These are phyloP conservation scores for Leptoteleia sp. DNA, from an alignment of 1,140 invertebrate species.

Conservation along the genomic window DNA sequence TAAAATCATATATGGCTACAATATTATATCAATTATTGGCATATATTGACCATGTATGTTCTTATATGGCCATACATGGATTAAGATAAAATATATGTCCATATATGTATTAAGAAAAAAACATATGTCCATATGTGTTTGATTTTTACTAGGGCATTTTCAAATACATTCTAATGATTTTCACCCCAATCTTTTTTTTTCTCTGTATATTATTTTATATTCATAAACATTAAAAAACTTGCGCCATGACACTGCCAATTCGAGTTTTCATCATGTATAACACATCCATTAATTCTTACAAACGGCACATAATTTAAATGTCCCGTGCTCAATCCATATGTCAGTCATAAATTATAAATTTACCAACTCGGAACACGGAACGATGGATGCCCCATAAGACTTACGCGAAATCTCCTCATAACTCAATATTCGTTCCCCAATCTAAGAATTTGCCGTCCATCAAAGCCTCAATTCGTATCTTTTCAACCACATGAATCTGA, in stretches of 20 bases:
- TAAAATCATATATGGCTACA: no score
- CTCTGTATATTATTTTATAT: no score
- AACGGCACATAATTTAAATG: constrained; percentile 33
- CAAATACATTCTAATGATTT: no score
- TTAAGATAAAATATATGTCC: no score
- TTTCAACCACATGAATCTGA: constrained; percentile 38
- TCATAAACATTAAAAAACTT: no score
- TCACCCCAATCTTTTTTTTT: no score
- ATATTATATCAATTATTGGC: no score
- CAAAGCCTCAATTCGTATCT: constrained; percentile 41
- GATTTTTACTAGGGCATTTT: no score
- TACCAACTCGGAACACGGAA: constrained; percentile 27
- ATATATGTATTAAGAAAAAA: no score
- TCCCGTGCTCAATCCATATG: constrained; percentile 28
- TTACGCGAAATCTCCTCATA: constrained; percentile 35
- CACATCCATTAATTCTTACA: constrained; percentile 34
- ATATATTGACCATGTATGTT: no score
- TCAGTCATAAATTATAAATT: constrained; percentile 53
- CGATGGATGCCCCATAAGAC: constrained; percentile 37
- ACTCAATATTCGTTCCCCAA: constrained; percentile 47
- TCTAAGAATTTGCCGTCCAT: constrained; percentile 37
- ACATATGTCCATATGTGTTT: no score
- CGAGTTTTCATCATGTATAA: constrained; percentile 18
- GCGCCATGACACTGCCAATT: not conserved
- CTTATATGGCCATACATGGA: no score